Evolutionary conservation across 2,888 invertebrate genomes (phyloP).

Genomic region (Scaptodrosophila latifasciaeformis): DNA sequence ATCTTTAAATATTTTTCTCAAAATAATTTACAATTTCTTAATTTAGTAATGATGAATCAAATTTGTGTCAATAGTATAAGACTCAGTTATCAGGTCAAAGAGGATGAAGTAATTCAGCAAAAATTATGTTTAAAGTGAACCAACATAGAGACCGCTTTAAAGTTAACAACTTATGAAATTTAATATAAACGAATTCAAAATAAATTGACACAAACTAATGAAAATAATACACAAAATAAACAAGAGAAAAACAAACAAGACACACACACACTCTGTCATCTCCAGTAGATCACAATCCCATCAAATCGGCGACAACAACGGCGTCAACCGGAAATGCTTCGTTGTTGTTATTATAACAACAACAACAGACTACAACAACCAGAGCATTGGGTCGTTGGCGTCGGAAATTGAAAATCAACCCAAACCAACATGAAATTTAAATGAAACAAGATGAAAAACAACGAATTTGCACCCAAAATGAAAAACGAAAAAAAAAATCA

Average conservation of each 20-base stretch:
- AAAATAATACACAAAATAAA: slow-evolving; percentile 43
- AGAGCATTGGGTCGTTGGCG: slow-evolving; percentile 28
- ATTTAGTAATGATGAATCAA: too few species aligned
- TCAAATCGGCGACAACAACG: not conserved
- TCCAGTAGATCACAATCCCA: not conserved
- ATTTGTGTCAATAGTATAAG: too few species aligned
- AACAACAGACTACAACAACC: slow-evolving; percentile 23
- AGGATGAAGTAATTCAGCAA: too few species aligned
- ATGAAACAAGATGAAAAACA: slow-evolving; percentile 25
- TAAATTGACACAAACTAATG: slow-evolving; percentile 62
- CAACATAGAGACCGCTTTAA: too few species aligned
- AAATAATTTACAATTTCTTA: too few species aligned
- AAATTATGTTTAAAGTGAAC: too few species aligned
- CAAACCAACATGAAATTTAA: slow-evolving; percentile 56
- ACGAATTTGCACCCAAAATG: slow-evolving; percentile 30
- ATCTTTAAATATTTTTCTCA: too few species aligned
- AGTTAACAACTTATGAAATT: too few species aligned
- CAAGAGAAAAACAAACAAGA: slow-evolving; percentile 17
- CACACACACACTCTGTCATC: slow-evolving; percentile 9
- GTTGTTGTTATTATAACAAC: slow-evolving; percentile 46
- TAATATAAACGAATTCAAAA: slow-evolving; percentile 41
- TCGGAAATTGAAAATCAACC: slow-evolving; percentile 66
- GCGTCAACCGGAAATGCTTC: slow-evolving; percentile 52
- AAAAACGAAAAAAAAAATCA: slow-evolving; percentile 18
- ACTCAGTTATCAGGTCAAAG: too few species aligned